Evolutionary conservation across 2,888 invertebrate genomes (phyloP).

Genomic region (Ornithoptera priamus): DNA sequence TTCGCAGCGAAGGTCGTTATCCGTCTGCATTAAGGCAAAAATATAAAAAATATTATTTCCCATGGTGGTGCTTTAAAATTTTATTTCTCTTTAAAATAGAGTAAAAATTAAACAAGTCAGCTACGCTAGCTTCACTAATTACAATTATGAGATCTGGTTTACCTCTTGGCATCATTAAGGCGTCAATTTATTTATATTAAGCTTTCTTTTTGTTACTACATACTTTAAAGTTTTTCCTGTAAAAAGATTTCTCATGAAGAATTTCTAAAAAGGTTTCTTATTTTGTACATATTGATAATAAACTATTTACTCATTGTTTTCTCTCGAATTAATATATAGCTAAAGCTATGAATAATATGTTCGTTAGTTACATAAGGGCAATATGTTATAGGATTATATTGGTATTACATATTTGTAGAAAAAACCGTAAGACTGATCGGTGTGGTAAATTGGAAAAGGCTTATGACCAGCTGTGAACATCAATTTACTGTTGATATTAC

Average conservation of each 20-base stretch:
- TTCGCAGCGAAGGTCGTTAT: background rate
- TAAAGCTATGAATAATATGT: no score
- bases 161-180: constrained; percentile 4
- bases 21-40: background rate
- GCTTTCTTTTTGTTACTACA: background rate
- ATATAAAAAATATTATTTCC: background rate
- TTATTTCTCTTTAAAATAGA: constrained; percentile 1
- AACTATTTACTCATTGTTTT: no score
- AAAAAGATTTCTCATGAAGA: background rate
- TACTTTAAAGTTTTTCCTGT: background rate
- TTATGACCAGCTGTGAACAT: no score
- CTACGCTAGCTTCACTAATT: background rate
- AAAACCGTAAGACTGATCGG: no score
- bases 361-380: no score
- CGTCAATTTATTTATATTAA: constrained; percentile 2
- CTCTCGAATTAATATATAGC: no score
- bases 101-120: background rate
- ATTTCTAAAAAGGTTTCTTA: no score
- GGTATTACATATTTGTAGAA: no score
- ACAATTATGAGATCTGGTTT: constrained; percentile 1
- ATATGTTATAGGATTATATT: no score
- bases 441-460: no score
- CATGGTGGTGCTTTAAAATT: background rate
- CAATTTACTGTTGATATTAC: no score
- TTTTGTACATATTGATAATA: no score